Conservation (phyloP, 35 echinoderm and acorn worm species). For the Hemicentrotus pulcherrimus region DNA sequence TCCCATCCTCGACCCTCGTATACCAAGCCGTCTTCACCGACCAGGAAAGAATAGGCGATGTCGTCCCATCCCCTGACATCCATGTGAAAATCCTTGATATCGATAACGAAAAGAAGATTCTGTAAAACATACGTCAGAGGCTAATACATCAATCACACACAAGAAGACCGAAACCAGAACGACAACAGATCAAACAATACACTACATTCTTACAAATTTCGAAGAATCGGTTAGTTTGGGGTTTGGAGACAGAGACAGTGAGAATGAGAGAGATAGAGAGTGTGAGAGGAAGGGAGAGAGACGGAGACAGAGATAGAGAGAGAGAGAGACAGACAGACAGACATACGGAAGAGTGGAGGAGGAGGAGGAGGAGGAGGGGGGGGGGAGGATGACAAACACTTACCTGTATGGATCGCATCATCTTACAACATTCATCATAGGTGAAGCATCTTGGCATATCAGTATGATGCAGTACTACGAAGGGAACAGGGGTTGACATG, state of each 20-base stretch:
- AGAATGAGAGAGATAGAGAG: no score
- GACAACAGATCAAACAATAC: no score
- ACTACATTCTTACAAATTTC: no score
- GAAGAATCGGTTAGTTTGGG: no score
- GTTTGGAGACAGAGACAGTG: no score
- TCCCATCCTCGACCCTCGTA: slow-evolving; percentile 69
- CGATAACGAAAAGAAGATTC: neutral
- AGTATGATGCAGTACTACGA: slow-evolving; percentile 77
- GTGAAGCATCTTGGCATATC: slow-evolving; percentile 31
- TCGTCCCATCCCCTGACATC: slow-evolving; percentile 52
- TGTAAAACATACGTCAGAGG: neutral
- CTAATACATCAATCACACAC: neutral
- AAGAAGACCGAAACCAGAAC: neutral
- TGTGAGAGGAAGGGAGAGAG: no score
- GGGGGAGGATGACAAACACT: neutral
- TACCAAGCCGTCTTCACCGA: slow-evolving; percentile 58
- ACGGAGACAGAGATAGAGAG: no score
- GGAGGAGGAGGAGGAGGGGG: neutral
- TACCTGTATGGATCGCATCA: slow-evolving; percentile 76
- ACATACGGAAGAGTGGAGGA: neutral
- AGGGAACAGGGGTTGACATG: slow-evolving; percentile 69
- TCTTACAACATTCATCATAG: slow-evolving; percentile 47
- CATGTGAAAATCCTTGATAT: slow-evolving; percentile 58
- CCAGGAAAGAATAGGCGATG: slow-evolving; percentile 65
- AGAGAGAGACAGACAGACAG: no score